Evolutionary conservation across 2,797 vertebrate genomes (phyloP).

Genomic region (Characodon lateralis): DNA sequence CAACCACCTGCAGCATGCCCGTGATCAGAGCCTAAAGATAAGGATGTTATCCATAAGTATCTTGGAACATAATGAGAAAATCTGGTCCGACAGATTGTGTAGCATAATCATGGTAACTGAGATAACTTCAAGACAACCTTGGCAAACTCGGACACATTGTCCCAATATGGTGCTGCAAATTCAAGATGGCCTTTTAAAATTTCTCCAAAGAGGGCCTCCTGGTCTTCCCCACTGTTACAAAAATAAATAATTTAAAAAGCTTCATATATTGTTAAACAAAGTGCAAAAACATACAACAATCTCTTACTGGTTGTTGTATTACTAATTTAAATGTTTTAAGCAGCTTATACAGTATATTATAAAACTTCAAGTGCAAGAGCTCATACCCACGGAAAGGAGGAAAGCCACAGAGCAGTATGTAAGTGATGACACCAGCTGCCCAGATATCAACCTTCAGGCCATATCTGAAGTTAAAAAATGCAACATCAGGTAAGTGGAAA

Average conservation of each 20-base stretch:
- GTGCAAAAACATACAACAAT: background rate
- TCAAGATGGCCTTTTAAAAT: constrained; percentile 92
- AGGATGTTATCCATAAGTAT: background rate
- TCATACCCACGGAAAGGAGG: constrained; percentile 95
- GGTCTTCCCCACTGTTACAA: constrained; percentile 87
- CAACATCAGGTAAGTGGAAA: background rate
- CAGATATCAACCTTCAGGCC: constrained; percentile 98
- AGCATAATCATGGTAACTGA: constrained; percentile 2
- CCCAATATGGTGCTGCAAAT: constrained; percentile 94
- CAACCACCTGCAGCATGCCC: constrained; percentile 92
- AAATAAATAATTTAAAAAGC: constrained; percentile 3
- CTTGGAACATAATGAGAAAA: constrained; percentile 2
- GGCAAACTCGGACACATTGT: constrained; percentile 91
- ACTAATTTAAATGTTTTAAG: background rate
- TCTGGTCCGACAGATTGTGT: constrained; percentile 15
- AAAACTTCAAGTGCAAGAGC: background rate
- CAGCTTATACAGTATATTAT: background rate
- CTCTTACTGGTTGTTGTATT: background rate
- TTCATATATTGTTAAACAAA: too few relatives aligned
- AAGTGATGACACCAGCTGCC: constrained; percentile 96
- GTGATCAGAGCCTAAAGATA: constrained; percentile 88
- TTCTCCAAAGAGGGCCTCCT: constrained; percentile 93
- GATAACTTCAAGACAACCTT: constrained; percentile 80
- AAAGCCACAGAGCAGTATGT: constrained; percentile 96
- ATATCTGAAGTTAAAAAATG: constrained; percentile 79